Evolutionary conservation across 2,113 vertebrate species (phyloP).

Genomic region (Apteryx mantelli): DNA sequence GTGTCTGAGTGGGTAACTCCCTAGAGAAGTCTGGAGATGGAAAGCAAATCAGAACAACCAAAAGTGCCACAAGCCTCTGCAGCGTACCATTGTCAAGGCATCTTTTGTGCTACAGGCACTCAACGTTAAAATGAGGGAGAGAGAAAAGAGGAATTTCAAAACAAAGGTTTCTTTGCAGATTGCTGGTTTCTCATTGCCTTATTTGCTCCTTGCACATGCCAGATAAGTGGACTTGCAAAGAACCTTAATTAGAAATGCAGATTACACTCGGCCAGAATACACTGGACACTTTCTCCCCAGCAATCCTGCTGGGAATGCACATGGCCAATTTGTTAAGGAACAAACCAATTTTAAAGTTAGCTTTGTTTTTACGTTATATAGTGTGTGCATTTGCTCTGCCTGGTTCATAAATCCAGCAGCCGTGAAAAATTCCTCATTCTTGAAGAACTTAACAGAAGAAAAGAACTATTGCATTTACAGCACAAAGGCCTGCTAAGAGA

Average conservation of each 20-base stretch:
- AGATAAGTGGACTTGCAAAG: conserved; percentile 56
- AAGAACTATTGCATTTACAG: background rate
- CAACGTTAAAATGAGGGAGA: background rate
- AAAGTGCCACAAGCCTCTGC: background rate
- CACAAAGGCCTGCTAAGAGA: background rate
- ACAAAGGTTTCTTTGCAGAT: conserved; percentile 54
- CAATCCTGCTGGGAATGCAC: conserved; percentile 6
- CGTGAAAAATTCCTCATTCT: conserved; percentile 20
- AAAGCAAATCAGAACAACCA: background rate
- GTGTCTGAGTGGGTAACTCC: background rate
- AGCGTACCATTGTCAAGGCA: background rate
- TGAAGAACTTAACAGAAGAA: background rate
- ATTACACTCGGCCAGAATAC: conserved; percentile 19
- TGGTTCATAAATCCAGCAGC: background rate
- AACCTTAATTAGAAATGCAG: conserved; percentile 68
- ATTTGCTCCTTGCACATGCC: conserved; percentile 48
- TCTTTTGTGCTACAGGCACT: background rate
- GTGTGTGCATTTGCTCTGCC: background rate
- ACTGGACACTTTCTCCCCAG: conserved; percentile 32
- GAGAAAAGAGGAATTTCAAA: conserved; percentile 44
- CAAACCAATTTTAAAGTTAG: background rate
- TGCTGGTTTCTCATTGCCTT: background rate
- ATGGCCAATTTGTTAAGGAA: background rate
- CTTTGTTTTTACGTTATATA: background rate
- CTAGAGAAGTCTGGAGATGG: background rate